A percentile compares a stretch with the other conserved stretches of the same genome.
Evolutionary conservation across 2,797 vertebrate genomes (phyloP).

Genomic region (Pseudomugil gertrudae): DNA sequence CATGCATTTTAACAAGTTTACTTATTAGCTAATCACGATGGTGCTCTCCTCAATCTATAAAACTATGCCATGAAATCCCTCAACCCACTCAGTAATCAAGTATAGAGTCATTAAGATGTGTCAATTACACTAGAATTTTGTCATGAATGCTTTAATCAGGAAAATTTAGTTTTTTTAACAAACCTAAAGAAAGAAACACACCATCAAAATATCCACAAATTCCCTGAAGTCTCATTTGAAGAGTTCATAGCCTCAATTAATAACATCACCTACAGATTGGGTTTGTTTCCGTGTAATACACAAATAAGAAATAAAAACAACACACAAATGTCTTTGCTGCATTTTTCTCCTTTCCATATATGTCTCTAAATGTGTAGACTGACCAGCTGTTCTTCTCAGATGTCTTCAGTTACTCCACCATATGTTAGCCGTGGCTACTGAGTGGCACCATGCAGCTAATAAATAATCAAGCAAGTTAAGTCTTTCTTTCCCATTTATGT

Average conservation of each 20-base stretch:
- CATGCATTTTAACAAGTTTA: slow-evolving; percentile 52
- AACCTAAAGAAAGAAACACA: not conserved
- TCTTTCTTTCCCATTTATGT: slow-evolving; percentile 36
- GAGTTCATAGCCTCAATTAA: not conserved
- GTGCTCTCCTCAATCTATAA: slow-evolving; percentile 9
- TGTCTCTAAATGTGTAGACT: slow-evolving; percentile 47
- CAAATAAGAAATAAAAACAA: not conserved
- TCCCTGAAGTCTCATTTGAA: not conserved
- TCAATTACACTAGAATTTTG: slow-evolving; percentile 46
- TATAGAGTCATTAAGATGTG: slow-evolving; percentile 37
- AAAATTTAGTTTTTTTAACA: slow-evolving; percentile 1
- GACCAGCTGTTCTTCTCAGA: slow-evolving; percentile 84
- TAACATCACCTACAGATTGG: not conserved
- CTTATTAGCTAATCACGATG: slow-evolving; percentile 51
- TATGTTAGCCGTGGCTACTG: slow-evolving; percentile 81
- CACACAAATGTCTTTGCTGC: not conserved
- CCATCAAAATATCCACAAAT: not conserved
- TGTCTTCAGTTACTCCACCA: slow-evolving; percentile 83
- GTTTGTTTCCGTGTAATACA: not conserved
- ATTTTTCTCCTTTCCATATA: not conserved
- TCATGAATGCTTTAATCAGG: not conserved
- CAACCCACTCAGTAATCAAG: slow-evolving; percentile 41
- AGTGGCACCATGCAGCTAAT: slow-evolving; percentile 65
- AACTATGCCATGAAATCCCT: slow-evolving; percentile 44
- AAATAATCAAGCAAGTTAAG: slow-evolving; percentile 79